These are phyloP conservation scores for Azorinus chamasolen DNA, from an alignment of 2,888 invertebrate species.

Conservation along the genomic window DNA sequence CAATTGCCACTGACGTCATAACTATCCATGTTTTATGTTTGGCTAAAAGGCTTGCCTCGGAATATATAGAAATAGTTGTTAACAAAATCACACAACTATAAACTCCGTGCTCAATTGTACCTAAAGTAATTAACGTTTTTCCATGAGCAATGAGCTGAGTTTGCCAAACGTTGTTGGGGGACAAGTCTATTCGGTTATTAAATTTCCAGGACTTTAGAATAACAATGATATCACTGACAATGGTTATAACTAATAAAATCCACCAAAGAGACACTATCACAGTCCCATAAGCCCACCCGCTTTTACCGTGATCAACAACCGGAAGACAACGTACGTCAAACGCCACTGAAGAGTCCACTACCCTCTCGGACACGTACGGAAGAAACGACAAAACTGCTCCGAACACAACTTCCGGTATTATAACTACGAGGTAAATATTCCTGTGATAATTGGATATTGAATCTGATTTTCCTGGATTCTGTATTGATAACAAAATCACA, in stretches of 20 bases:
- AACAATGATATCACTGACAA: constrained; percentile 66
- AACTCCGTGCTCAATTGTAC: constrained; percentile 64
- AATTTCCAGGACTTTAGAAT: constrained; percentile 76
- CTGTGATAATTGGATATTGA: constrained; percentile 73
- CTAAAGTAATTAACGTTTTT: constrained; percentile 67
- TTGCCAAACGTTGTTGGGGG: constrained; percentile 79
- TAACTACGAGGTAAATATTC: constrained; percentile 66
- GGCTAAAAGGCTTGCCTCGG: constrained; percentile 45
- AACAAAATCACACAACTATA: constrained; percentile 59
- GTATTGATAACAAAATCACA: constrained; percentile 73
- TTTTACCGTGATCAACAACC: constrained; percentile 64
- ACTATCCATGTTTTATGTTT: constrained; percentile 70
- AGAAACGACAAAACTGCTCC: constrained; percentile 67
- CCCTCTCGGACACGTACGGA: constrained; percentile 69
- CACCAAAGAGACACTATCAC: constrained; percentile 70
- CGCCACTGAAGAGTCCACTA: constrained; percentile 55
- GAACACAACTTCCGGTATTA: constrained; percentile 74
- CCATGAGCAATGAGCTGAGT: constrained; percentile 74
- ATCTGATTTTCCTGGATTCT: constrained; percentile 78
- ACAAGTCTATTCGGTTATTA: constrained; percentile 76
- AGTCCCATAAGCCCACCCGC: constrained; percentile 72
- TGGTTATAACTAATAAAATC: constrained; percentile 59
- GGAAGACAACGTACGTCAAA: constrained; percentile 74
- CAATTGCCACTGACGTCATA: constrained; percentile 61
- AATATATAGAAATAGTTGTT: constrained; percentile 70